These are phyloP conservation scores for Drosophila histrio DNA, from an alignment of 2,888 invertebrate genomes.

Conservation along the genomic window DNA sequence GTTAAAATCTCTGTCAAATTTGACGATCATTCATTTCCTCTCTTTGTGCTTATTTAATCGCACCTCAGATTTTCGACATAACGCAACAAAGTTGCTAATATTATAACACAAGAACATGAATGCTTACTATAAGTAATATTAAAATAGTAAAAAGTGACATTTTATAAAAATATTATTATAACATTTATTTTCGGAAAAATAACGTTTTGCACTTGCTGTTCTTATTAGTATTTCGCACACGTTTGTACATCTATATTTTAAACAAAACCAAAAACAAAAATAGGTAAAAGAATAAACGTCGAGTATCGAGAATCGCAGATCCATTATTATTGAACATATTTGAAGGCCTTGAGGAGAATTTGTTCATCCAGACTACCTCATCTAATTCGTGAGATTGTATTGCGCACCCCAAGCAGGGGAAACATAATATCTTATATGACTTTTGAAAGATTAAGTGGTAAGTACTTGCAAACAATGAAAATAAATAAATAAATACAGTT, in stretches of 20 bases:
- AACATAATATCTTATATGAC: conserved; percentile 93
- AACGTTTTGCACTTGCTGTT: too few relatives aligned
- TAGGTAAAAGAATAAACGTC: neutral
- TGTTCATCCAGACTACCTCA: conserved; percentile 44
- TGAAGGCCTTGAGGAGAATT: conserved; percentile 31
- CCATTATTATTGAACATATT: conserved; percentile 32
- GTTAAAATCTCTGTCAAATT: too few relatives aligned
- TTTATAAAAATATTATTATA: too few relatives aligned
- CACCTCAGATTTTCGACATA: too few relatives aligned
- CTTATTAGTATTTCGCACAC: too few relatives aligned
- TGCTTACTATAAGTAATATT: too few relatives aligned
- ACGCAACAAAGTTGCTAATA: too few relatives aligned
- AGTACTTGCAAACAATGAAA: conserved; percentile 82
- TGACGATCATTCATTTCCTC: too few relatives aligned
- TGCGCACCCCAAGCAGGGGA: conserved; percentile 84
- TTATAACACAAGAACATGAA: too few relatives aligned
- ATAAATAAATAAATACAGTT: neutral
- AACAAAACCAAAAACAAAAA: conserved; percentile 17
- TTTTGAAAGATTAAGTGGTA: conserved; percentile 97
- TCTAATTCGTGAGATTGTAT: conserved; percentile 80
- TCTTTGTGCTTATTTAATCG: too few relatives aligned
- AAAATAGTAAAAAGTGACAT: too few relatives aligned
- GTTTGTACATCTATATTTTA: conserved; percentile 12
- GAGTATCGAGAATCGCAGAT: conserved; percentile 1
- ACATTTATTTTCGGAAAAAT: too few relatives aligned